These are phyloP conservation scores for Malaclemys terrapin DNA, from an alignment of 2,113 vertebrate species.

Conservation along the genomic window DNA sequence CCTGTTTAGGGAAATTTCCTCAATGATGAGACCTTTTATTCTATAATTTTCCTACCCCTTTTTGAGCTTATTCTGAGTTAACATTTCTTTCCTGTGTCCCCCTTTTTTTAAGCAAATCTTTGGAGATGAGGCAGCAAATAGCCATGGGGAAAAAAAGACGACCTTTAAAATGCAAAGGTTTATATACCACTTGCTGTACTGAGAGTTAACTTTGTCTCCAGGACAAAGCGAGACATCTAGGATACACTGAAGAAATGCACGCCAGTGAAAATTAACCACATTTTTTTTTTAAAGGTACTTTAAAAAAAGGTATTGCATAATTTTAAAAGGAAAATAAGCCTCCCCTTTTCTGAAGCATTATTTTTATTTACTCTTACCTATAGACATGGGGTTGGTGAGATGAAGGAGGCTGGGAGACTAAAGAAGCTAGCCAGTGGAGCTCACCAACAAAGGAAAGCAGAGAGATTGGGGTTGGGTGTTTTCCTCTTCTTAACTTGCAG, in stretches of 20 bases:
- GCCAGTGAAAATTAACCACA: background rate
- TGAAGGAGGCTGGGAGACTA: background rate
- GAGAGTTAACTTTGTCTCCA: rapidly evolving
- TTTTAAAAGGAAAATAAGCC: background rate
- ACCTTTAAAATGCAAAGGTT: background rate
- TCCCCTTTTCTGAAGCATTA: background rate
- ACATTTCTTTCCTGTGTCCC: background rate
- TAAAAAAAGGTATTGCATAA: background rate
- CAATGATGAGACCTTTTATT: background rate
- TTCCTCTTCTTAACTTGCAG: background rate
- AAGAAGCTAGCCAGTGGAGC: background rate
- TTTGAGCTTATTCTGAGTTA: background rate
- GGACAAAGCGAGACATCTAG: background rate
- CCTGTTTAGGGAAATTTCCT: background rate
- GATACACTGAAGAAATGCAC: background rate
- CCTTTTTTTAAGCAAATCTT: background rate
- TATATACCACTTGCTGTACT: rapidly evolving
- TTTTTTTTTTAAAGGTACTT: background rate
- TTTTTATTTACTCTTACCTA: background rate
- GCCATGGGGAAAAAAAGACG: background rate
- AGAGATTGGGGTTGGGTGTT: background rate
- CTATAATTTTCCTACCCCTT: background rate
- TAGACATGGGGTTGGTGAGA: background rate
- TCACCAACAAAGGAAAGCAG: background rate
- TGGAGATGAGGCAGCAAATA: constrained; percentile 9